Conservation (phyloP, 2,113 vertebrate genomes). For the Pithys albifrons region DNA sequence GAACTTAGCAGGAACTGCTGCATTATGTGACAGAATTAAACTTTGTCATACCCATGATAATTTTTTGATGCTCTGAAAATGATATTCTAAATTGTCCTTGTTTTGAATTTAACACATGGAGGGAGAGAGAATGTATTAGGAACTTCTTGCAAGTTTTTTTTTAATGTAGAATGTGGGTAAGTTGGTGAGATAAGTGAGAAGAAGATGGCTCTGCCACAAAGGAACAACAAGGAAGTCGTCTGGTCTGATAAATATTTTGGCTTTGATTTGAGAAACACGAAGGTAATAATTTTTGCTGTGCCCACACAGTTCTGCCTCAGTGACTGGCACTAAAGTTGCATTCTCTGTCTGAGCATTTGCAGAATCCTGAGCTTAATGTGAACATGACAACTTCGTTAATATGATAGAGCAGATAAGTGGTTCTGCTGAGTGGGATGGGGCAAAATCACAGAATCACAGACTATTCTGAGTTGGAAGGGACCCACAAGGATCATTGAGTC, state of each 20-base stretch:
- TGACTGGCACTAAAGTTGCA: neutral
- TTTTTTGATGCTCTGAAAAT: neutral
- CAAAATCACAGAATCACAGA: too few species aligned
- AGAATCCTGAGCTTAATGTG: neutral
- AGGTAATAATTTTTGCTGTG: neutral
- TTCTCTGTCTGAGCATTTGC: neutral
- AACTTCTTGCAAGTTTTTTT: neutral
- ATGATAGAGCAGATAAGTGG: neutral
- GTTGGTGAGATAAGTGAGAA: neutral
- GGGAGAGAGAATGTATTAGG: neutral
- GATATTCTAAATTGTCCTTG: neutral
- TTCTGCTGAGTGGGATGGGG: neutral
- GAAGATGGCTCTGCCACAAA: neutral
- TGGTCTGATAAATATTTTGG: neutral
- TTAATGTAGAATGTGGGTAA: neutral
- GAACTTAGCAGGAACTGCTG: neutral
- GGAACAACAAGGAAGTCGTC: neutral
- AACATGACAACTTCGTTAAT: neutral
- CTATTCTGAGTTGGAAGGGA: too few species aligned
- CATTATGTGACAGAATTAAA: neutral
- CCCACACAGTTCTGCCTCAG: neutral
- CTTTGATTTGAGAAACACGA: neutral
- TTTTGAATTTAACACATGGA: rapidly evolving
- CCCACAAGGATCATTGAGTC: too few species aligned
- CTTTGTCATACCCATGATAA: neutral